Base-by-base conservation (phyloP, 2,113 vertebrate genomes). In the Cyrtonyx montezumae region DNA sequence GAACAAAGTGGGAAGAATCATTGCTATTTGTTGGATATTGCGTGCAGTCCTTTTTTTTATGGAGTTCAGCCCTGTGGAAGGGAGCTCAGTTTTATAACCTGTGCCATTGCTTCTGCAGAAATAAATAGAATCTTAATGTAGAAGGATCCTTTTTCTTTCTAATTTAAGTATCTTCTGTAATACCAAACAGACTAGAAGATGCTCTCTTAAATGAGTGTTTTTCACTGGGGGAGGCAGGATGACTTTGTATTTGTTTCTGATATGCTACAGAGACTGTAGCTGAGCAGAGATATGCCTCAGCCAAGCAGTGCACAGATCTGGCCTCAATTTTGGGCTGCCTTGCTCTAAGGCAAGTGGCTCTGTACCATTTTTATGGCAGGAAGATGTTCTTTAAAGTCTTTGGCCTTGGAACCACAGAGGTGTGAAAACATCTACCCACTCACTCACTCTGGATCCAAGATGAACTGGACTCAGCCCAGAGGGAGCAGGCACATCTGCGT, bases 351-450 rank as follows among this genome's bases (percentile, higher is more conserved):
- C 74, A 84, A 69, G 81, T 91, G 88, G 68, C 87, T 84, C 77
- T 73, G 15, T 53, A 75, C 22, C 68, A 25, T 83, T 91, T 91
- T 68, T 43, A 36, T 71, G 53, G 23, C 32, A 69, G 26, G 23
- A 73, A 30, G 75, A 66, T 22, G 34, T 65, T 87, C 84, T 59
- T 87, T 48, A 59, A 61, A 80, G 82, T 75, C 69, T 73, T 77
- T 80, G 74, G 69, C 79, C 70, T 74, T 78, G 65, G 40, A 87
- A 65, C 69, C 63, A 34, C 74, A 55, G 91, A 84, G 70, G 45
- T 61, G 89, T 80, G 79, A 90, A 77, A 80, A 32, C 59, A 65
- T 6, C 30, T 65, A 69, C 40, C 48, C 32, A 1, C 3, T 26
- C 74, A 69, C 32, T 37, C 34, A 2, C 2, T 2, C 63, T 3